Base-by-base conservation (phyloP, 2,113 vertebrate species). In the Engraulis encrasicolus region DNA sequence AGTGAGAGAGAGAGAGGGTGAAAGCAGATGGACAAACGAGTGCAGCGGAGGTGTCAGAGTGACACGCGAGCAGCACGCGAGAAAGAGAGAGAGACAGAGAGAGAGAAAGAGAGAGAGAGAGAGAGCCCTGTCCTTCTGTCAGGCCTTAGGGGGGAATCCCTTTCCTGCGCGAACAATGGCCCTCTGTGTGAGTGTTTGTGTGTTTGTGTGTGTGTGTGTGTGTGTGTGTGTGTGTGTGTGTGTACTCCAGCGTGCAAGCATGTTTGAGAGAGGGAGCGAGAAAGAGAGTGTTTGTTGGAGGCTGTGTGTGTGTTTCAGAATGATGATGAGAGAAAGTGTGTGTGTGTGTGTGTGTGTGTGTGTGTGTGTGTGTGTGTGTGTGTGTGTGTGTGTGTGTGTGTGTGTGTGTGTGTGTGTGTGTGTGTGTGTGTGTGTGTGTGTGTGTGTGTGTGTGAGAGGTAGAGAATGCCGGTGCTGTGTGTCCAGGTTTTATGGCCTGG, bases 401-500 rank as follows among this genome's bases (percentile, higher is more conserved):
- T 85, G 52, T 58, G 52, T 58, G 52, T 58, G 52, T 58, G 52
- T 58, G 52, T 58, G 50, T 50, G 50, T 6, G 50, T 14, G 50
- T 14, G 18, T 14, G 50, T 14, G 20, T 7, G 20, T 7, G 54
- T 7, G 20, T 6, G 54, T 6, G 31, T 27, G 66, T 18, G 23
- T 31, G 36, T 81, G 77, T 34, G 18, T 79, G 71, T 58, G 77
- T 19, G 54, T 12, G n/a, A 19, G n/a, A n/a, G n/a, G n/a, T n/a
- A 45, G 40, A 45, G 40, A 45, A 45, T 45, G 40, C 9, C 4
- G 40, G 40, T 45, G 40, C 3, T 78, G 81, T 74, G 37, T 78
- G 54, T 87, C 40, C 40, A 45, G 54, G 82, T 80, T 86, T 91
- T 90, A 85, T 84, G 40, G 83, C 81, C 36, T 50, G 45, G 54